These are phyloP conservation scores for Acyrthosiphon pisum DNA, from an alignment of 1,140 invertebrate species.

Conservation along the genomic window DNA sequence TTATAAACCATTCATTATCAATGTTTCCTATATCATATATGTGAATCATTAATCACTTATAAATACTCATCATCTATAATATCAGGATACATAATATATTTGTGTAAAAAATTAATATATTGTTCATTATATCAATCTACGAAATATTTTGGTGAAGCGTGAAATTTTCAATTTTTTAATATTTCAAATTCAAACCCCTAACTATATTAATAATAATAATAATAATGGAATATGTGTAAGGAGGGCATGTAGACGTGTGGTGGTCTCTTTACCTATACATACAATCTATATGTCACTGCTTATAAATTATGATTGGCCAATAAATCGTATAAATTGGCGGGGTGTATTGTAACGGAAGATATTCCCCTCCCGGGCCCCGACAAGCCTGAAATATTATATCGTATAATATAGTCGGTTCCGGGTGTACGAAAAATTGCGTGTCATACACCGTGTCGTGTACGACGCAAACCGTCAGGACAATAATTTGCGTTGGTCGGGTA, in stretches of 20 bases:
- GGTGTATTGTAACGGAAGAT: constrained; percentile 8
- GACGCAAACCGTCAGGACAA: neutral
- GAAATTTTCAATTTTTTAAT: too few relatives aligned
- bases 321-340: constrained; percentile 46
- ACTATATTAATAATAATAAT: neutral
- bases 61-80: too few relatives aligned
- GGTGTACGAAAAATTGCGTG: constrained; percentile 38
- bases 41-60: too few relatives aligned
- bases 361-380: neutral
- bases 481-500: neutral
- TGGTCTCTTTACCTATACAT: neutral
- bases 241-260: too few relatives aligned
- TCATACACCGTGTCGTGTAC: constrained; percentile 11
- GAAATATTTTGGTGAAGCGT: too few relatives aligned
- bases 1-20: neutral
- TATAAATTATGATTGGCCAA: constrained; percentile 33
- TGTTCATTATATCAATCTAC: neutral
- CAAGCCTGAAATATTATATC: constrained; percentile 7
- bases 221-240: neutral
- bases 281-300: neutral
- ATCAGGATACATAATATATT: neutral
- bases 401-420: neutral
- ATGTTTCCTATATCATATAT: neutral
- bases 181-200: neutral
- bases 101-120: neutral